phyloP scores from a whole-genome alignment of 2,888 invertebrate species.

The Ypsolopha scabrella region DNA sequence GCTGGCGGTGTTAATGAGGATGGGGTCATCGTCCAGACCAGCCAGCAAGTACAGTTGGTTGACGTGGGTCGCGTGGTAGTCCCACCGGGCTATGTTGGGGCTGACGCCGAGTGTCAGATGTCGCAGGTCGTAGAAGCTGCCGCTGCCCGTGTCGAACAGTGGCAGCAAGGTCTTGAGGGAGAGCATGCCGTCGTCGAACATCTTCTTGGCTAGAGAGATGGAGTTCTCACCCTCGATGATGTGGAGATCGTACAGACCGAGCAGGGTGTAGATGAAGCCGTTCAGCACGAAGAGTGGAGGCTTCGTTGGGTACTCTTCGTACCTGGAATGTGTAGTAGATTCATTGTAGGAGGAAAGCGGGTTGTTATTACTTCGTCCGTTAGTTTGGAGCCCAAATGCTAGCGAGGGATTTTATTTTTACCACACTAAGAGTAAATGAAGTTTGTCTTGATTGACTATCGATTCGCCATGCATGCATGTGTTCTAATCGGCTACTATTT shows the following conservation, averaged over 20 bases:
- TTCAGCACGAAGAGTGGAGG: slow-evolving; percentile 97
- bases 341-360: too few relatives aligned
- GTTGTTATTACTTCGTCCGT: too few relatives aligned
- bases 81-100: slow-evolving; percentile 97
- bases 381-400: too few relatives aligned
- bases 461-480: too few relatives aligned
- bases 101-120: slow-evolving; percentile 91
- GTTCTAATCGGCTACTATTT: too few relatives aligned
- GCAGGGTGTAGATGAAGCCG: slow-evolving; percentile 97
- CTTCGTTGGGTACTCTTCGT: slow-evolving; percentile 97
- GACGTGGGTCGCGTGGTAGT: slow-evolving; percentile 98
- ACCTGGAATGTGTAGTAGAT: slow-evolving; percentile 74
- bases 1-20: slow-evolving; percentile 86
- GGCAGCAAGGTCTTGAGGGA: slow-evolving; percentile 90
- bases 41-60: slow-evolving; percentile 92
- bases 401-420: neutral
- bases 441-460: too few relatives aligned
- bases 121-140: slow-evolving; percentile 95
- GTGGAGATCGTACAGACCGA: slow-evolving; percentile 96
- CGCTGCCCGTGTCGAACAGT: slow-evolving; percentile 95
- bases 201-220: slow-evolving; percentile 77
- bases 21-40: slow-evolving; percentile 85
- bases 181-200: slow-evolving; percentile 87
- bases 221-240: slow-evolving; percentile 79
- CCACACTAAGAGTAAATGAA: too few relatives aligned